Percentiles rank a stretch among this genome's conserved stretches.
phyloP scores from a whole-genome alignment of 2,888 invertebrate genomes.

The Xanthorhoe spadicearia region DNA sequence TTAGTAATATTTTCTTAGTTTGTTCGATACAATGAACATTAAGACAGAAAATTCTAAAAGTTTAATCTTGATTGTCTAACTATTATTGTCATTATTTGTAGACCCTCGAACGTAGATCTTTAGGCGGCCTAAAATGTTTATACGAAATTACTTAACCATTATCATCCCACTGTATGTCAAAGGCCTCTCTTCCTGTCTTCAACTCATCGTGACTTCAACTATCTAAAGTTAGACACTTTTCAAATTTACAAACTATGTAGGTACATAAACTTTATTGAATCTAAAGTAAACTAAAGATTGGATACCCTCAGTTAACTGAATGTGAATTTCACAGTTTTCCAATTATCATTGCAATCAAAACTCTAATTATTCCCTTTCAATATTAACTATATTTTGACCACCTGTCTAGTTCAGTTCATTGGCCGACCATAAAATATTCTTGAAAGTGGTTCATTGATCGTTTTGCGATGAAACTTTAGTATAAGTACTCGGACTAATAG shows the following conservation, averaged over 20 bases:
- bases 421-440: constrained; percentile 70
- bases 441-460: constrained; percentile 74
- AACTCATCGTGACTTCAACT: no score
- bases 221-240: neutral
- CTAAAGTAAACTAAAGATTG: neutral
- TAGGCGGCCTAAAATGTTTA: no score
- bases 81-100: no score
- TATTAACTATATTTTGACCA: constrained; percentile 43
- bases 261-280: neutral
- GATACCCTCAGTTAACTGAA: neutral
- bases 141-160: no score
- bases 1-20: no score
- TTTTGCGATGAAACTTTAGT: constrained; percentile 78
- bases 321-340: constrained; percentile 7
- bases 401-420: constrained; percentile 53
- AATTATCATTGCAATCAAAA: constrained; percentile 23
- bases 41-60: no score
- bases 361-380: constrained; percentile 25
- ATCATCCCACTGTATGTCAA: no score
- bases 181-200: no score
- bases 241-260: neutral
- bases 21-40: no score
- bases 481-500: constrained; percentile 80
- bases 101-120: no score
- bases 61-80: no score